Evolutionary conservation across 2,888 invertebrate genomes (phyloP).

Genomic region (Oegoconia quadripuncta): DNA sequence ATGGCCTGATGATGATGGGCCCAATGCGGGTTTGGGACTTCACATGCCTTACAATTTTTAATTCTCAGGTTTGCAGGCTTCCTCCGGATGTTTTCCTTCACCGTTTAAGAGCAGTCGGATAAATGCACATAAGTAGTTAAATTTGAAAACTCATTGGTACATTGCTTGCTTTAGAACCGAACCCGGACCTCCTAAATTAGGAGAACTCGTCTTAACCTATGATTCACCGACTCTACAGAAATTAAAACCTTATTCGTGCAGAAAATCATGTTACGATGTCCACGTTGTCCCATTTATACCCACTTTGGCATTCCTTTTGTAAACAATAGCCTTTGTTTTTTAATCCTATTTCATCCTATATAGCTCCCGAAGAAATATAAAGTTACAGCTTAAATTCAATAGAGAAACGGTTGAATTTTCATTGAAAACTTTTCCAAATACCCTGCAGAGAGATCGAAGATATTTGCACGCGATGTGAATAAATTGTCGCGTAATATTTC

Average conservation of each 20-base stretch:
- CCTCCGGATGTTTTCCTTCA: too few relatives aligned
- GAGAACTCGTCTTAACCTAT: too few relatives aligned
- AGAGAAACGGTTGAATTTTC: constrained; percentile 25
- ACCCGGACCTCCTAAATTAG: too few relatives aligned
- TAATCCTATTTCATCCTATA: not conserved
- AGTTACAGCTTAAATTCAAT: constrained; percentile 18
- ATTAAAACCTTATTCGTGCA: not conserved
- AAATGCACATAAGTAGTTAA: too few relatives aligned
- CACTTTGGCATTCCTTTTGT: constrained; percentile 15
- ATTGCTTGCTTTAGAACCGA: too few relatives aligned
- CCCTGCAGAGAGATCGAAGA: constrained; percentile 39
- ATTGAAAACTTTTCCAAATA: constrained; percentile 18
- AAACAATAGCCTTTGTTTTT: constrained; percentile 5
- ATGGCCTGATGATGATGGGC: too few relatives aligned
- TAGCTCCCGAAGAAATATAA: constrained; percentile 15
- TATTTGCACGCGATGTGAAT: constrained; percentile 48
- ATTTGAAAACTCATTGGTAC: not conserved
- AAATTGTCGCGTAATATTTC: constrained; percentile 17
- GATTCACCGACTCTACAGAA: too few relatives aligned
- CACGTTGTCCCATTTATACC: constrained; percentile 12
- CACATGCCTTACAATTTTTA: too few relatives aligned
- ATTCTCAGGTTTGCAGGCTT: too few relatives aligned
- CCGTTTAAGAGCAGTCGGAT: too few relatives aligned
- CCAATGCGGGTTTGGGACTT: too few relatives aligned
- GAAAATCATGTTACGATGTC: constrained; percentile 1